Conservation (phyloP, 2,888 invertebrate genomes). For the Electrophaes corylata region DNA sequence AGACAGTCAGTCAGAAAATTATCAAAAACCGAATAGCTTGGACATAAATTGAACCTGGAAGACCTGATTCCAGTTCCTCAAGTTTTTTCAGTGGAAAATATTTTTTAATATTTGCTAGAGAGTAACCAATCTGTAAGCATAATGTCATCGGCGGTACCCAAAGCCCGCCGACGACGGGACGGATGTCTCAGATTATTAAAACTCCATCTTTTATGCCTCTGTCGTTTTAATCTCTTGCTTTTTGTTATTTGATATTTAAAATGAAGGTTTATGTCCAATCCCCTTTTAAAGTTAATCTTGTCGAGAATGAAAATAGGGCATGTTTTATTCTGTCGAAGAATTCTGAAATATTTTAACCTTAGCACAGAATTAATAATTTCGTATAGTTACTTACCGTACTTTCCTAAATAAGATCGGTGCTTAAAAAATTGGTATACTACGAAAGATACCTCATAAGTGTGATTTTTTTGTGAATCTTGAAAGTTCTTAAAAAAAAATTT, state of each 20-base stretch:
- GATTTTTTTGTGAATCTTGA: too few species aligned
- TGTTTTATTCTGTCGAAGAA: constrained; percentile 12
- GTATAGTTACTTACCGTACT: too few species aligned
- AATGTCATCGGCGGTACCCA: constrained; percentile 9
- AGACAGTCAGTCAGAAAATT: too few species aligned
- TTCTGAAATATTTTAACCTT: neutral
- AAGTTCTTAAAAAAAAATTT: too few species aligned
- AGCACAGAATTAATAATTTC: neutral
- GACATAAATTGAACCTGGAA: too few species aligned
- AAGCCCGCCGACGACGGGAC: constrained; percentile 32
- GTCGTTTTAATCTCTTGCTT: constrained; percentile 46
- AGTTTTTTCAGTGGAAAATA: too few species aligned
- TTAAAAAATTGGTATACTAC: too few species aligned
- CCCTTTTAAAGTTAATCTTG: constrained; percentile 32
- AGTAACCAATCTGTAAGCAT: neutral
- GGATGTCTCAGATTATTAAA: constrained; percentile 47
- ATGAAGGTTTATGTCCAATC: constrained; percentile 25
- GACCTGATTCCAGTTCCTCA: too few species aligned
- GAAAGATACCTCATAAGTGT: too few species aligned
- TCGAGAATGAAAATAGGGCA: constrained; percentile 21
- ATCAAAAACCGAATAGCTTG: too few species aligned
- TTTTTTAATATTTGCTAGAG: neutral
- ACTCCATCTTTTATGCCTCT: constrained; percentile 43
- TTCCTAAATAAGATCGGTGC: too few species aligned
- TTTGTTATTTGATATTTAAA: constrained; percentile 41